Percentiles rank a stretch among this genome's conserved stretches.
Conservation (phyloP, 1,140 invertebrate species). For the Zophobas morio region DNA sequence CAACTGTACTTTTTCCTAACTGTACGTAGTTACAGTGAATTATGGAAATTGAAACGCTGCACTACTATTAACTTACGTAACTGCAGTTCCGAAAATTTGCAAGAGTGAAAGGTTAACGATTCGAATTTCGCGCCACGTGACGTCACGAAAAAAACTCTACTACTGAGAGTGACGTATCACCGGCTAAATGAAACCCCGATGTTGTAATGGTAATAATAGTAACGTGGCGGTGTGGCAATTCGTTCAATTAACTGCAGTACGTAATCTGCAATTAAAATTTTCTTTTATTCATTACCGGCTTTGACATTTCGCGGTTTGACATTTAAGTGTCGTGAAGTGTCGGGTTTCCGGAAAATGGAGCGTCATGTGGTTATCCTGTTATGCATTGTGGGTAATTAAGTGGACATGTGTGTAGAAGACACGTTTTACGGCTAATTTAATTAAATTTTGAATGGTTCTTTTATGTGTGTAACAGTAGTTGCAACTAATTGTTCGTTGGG, state of each 20-base stretch:
- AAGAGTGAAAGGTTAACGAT: neutral
- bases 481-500: neutral
- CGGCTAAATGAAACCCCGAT: too few species aligned
- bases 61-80: neutral
- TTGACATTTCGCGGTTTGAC: neutral
- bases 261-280: neutral
- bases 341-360: neutral
- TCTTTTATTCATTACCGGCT: neutral
- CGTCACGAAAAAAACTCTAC: too few species aligned
- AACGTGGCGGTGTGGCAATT: too few species aligned
- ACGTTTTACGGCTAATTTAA: neutral
- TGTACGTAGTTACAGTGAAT: neutral
- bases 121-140: neutral
- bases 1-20: neutral
- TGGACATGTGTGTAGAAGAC: neutral
- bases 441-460: neutral
- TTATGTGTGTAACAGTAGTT: slow-evolving; percentile 1
- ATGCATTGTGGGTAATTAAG: neutral
- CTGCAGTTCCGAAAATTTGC: neutral
- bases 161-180: too few species aligned
- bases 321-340: neutral
- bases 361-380: neutral
- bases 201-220: too few species aligned
- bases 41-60: neutral
- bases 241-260: neutral